A percentile compares a stretch with the other conserved stretches of the same genome.
Conservation (phyloP, 2,113 vertebrate genomes). For the Myanophis thanlyinensis region DNA sequence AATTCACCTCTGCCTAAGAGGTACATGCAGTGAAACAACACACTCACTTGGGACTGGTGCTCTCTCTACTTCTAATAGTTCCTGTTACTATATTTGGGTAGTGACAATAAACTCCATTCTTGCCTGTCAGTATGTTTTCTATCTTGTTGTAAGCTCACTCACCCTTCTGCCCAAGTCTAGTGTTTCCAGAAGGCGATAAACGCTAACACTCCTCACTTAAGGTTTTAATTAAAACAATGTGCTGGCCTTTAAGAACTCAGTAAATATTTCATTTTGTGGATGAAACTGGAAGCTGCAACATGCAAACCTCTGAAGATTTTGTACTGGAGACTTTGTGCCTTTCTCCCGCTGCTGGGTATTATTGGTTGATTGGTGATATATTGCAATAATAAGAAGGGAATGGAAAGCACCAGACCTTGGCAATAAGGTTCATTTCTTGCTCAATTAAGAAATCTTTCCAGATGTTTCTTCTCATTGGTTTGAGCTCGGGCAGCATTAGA, state of each 20-base stretch:
- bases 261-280: constrained; percentile 43
- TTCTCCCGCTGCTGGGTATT: not conserved
- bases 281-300: constrained; percentile 1
- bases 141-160: constrained; percentile 6
- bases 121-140: not conserved
- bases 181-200: not conserved
- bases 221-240: constrained; percentile 29
- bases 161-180: not conserved
- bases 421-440: not conserved
- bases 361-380: not conserved
- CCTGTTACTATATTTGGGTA: not conserved
- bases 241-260: constrained; percentile 1
- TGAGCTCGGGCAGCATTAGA: not conserved
- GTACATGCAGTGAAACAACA: not conserved
- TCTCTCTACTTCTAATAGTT: constrained; percentile 10
- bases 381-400: not conserved
- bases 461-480: not conserved
- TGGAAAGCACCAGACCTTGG: not conserved
- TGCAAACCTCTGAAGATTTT: not conserved
- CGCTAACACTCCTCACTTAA: not conserved
- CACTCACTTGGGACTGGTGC: not conserved
- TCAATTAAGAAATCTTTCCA: not conserved
- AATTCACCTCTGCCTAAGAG: too few relatives aligned
- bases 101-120: constrained; percentile 33
- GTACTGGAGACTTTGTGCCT: not conserved